A percentile compares a stretch with the other conserved stretches of the same genome.
Evolutionary conservation across 1,140 invertebrate species (phyloP).

Genomic region (Palaemon carinicauda): DNA sequence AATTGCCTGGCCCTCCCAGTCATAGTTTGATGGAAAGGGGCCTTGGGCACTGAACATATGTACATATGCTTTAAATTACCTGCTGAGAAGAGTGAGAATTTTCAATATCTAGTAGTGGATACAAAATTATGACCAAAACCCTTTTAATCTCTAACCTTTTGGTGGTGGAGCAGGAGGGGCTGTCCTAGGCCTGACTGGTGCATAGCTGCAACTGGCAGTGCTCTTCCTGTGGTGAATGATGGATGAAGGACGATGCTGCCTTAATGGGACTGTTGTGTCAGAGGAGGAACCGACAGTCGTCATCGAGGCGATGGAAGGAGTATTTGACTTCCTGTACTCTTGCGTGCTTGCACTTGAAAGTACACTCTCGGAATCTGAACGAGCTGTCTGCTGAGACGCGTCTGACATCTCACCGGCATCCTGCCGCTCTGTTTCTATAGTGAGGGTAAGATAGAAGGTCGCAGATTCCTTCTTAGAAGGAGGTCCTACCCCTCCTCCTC

Average conservation of each 20-base stretch:
- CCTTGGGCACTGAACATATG: too few species aligned
- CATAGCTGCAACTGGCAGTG: not conserved
- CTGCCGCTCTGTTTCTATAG: constrained; percentile 53
- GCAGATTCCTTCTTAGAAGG: constrained; percentile 54
- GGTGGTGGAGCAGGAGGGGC: constrained; percentile 48
- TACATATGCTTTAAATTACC: too few species aligned
- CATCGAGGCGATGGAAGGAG: constrained; percentile 35
- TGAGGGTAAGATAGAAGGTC: constrained; percentile 57
- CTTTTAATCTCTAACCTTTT: constrained; percentile 29
- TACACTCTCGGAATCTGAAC: constrained; percentile 46
- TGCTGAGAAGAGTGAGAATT: too few species aligned
- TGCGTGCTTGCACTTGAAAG: not conserved
- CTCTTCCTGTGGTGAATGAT: constrained; percentile 20
- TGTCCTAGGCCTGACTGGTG: constrained; percentile 32
- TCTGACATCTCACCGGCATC: constrained; percentile 50
- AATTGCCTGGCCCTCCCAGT: too few species aligned
- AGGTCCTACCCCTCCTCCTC: not conserved
- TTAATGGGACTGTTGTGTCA: not conserved
- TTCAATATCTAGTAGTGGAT: too few species aligned
- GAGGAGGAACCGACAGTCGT: constrained; percentile 19
- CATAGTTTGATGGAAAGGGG: too few species aligned
- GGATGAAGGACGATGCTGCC: constrained; percentile 2
- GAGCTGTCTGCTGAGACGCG: constrained; percentile 35
- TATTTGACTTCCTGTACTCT: constrained; percentile 28
- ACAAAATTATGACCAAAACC: not conserved